These are phyloP conservation scores for Radopholus similis DNA, from an alignment of 1,140 invertebrate species.

Conservation along the genomic window DNA sequence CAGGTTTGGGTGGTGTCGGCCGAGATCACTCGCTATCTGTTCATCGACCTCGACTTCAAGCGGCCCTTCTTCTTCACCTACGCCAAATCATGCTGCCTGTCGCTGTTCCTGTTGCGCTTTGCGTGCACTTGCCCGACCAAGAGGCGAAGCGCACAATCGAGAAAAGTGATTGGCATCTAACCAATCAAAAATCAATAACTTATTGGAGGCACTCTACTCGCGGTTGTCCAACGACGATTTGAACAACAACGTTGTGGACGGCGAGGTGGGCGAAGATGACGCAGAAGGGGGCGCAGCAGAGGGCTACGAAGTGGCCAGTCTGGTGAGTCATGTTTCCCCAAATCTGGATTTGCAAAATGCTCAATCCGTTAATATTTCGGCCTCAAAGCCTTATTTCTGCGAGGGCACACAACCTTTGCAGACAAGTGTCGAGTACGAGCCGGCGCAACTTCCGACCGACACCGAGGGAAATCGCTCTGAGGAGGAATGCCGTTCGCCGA, in stretches of 20 bases:
- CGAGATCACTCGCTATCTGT: constrained; percentile 45
- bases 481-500: too few species aligned
- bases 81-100: constrained; percentile 42
- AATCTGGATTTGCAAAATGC: neutral
- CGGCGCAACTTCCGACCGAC: constrained; percentile 20
- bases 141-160: neutral
- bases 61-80: constrained; percentile 45
- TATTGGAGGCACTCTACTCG: constrained; percentile 2
- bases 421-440: constrained; percentile 44
- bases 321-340: constrained; percentile 24
- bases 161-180: neutral
- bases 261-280: neutral
- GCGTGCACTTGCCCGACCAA: constrained; percentile 13
- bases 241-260: neutral
- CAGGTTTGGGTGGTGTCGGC: constrained; percentile 32
- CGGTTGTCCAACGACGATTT: neutral
- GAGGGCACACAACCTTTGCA: too few species aligned
- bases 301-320: constrained; percentile 35
- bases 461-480: too few species aligned
- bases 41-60: constrained; percentile 43
- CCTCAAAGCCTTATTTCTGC: too few species aligned
- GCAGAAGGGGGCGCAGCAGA: constrained; percentile 22
- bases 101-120: constrained; percentile 38
- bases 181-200: too few species aligned
- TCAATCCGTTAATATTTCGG: too few species aligned